These are phyloP conservation scores for Iguana delicatissima DNA, from an alignment of 2,797 vertebrate genomes.

Conservation along the genomic window DNA sequence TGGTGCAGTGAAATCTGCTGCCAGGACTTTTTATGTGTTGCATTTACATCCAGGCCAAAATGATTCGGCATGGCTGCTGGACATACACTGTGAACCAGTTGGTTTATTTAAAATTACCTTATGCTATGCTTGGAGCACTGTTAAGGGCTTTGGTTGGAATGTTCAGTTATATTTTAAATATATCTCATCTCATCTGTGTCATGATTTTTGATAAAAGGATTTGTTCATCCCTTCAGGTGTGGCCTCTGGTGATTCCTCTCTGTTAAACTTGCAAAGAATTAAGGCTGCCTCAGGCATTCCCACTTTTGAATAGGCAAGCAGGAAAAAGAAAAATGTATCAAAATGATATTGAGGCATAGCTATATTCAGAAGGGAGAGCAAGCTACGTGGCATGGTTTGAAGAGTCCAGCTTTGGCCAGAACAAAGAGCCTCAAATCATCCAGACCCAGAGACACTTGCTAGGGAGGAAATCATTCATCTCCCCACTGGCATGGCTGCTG, in stretches of 20 bases:
- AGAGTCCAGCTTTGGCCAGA: neutral
- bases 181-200: neutral
- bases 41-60: neutral
- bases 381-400: neutral
- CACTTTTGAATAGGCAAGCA: neutral
- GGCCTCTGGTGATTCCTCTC: neutral
- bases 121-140: neutral
- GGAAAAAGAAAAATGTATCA: neutral
- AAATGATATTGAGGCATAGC: neutral
- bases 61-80: neutral
- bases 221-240: accelerated
- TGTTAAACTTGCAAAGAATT: accelerated
- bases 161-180: neutral
- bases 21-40: neutral
- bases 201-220: neutral
- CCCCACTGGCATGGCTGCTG: neutral
- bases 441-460: neutral
- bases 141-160: neutral
- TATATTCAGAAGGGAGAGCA: too few species aligned
- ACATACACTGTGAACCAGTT: neutral
- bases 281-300: neutral
- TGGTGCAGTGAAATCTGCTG: accelerated
- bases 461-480: neutral
- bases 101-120: neutral
- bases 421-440: neutral